A percentile compares a stretch with the other conserved stretches of the same genome.
phyloP scores from a whole-genome alignment of 2,888 invertebrate genomes.

The Hydrotaea diabolus region DNA sequence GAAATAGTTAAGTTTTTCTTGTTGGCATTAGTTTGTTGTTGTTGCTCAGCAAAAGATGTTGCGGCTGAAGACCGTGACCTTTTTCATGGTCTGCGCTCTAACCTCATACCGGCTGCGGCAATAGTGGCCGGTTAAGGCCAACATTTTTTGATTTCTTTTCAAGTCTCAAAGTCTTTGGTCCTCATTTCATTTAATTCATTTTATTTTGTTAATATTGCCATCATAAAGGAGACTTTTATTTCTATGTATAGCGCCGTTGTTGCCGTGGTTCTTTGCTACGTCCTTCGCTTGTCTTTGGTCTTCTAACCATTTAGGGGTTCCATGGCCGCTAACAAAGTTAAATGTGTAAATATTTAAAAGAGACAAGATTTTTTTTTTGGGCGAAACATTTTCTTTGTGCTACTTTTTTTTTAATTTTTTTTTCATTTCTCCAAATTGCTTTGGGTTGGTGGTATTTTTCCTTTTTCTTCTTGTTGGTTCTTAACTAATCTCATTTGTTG shows the following conservation, averaged over 20 bases:
- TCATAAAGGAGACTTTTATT: constrained; percentile 24
- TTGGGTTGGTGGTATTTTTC: background rate
- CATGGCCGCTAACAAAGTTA: constrained; percentile 32
- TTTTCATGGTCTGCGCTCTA: background rate
- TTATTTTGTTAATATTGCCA: constrained; percentile 29
- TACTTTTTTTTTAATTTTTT: constrained; percentile 39
- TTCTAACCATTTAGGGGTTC: background rate
- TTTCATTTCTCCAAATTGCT: background rate
- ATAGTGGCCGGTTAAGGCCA: constrained; percentile 43
- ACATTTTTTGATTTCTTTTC: constrained; percentile 39
- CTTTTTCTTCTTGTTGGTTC: background rate
- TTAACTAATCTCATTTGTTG: constrained; percentile 45
- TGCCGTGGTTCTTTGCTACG: background rate
- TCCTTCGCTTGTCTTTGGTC: background rate
- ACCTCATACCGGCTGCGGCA: constrained; percentile 14
- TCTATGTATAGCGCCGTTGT: background rate
- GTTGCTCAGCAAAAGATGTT: background rate
- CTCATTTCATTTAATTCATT: constrained; percentile 13
- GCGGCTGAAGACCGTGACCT: constrained; percentile 2
- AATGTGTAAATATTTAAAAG: constrained; percentile 54
- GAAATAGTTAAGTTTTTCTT: background rate
- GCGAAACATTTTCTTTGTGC: background rate
- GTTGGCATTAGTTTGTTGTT: background rate
- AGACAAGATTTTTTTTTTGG: constrained; percentile 1
- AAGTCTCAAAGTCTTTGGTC: constrained; percentile 30